Percentiles rank a stretch among this genome's conserved stretches.
Evolutionary conservation across 2,113 vertebrate species (phyloP).

Genomic region (Austrofundulus limnaeus): DNA sequence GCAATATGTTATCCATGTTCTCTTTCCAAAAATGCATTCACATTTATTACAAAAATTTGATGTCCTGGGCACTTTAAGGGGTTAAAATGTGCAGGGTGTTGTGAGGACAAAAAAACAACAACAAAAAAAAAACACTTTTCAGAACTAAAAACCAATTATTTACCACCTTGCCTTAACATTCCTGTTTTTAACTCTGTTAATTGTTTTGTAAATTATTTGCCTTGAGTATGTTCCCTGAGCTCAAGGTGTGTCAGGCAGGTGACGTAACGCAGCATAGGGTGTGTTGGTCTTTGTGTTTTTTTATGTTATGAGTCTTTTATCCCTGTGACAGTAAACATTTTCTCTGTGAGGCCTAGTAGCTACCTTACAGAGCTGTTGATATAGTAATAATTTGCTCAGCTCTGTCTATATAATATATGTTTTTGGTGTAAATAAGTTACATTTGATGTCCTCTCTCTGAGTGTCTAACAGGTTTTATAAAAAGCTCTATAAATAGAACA

Average conservation of each 20-base stretch:
- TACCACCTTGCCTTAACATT: slow-evolving; percentile 19
- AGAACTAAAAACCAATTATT: background rate
- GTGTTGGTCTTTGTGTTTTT: slow-evolving; percentile 8
- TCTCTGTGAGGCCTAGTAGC: slow-evolving; percentile 1
- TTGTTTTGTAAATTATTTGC: slow-evolving; percentile 48
- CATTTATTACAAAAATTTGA: no score
- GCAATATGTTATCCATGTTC: no score
- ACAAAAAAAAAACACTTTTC: background rate
- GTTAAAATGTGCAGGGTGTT: background rate
- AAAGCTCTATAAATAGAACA: slow-evolving; percentile 75
- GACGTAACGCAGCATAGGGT: slow-evolving; percentile 26
- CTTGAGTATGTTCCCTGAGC: slow-evolving; percentile 24
- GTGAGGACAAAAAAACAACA: background rate
- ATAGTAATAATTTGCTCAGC: slow-evolving; percentile 21
- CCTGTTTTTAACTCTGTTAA: slow-evolving; percentile 17
- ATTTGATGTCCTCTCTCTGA: slow-evolving; percentile 40
- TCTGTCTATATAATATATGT: slow-evolving; percentile 9
- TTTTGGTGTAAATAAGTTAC: slow-evolving; percentile 38
- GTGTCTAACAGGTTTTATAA: slow-evolving; percentile 61
- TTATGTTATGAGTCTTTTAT: slow-evolving; percentile 20
- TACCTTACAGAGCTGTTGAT: slow-evolving; percentile 17
- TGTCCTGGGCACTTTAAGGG: no score
- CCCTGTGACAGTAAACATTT: background rate
- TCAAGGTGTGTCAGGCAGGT: slow-evolving; percentile 56
- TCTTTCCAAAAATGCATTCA: no score